Conservation (phyloP, 2,797 vertebrate species). For the Falco peregrinus region DNA sequence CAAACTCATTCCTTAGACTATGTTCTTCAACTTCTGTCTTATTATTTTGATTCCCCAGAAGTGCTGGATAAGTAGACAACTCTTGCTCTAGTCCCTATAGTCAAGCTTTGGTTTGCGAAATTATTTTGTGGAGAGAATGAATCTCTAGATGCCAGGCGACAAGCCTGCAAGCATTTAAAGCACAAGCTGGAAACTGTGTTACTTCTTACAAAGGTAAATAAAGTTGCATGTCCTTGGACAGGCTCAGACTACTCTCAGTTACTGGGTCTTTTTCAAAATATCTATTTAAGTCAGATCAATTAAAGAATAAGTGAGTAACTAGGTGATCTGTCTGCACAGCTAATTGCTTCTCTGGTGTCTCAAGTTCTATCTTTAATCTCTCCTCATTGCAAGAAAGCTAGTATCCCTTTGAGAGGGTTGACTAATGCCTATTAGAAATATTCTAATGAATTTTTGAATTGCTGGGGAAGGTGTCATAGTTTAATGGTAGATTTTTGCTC, state of each 20-base stretch:
- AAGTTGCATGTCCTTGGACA: background rate
- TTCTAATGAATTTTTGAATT: slow-evolving; percentile 53
- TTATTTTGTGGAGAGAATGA: background rate
- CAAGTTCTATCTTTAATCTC: slow-evolving; percentile 4
- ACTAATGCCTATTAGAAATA: slow-evolving; percentile 32
- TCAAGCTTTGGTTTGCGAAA: background rate
- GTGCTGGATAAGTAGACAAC: background rate
- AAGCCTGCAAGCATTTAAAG: background rate
- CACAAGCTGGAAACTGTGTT: background rate
- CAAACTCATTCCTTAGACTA: background rate
- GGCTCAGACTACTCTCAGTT: background rate
- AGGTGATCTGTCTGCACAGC: background rate
- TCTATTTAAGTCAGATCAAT: background rate
- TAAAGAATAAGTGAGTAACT: slow-evolving; percentile 10
- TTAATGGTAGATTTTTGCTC: slow-evolving; percentile 40
- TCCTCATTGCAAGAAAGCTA: background rate
- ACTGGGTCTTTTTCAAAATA: background rate
- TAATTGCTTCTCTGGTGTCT: slow-evolving; percentile 21
- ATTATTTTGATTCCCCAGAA: background rate
- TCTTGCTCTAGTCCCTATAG: background rate
- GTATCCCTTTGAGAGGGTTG: slow-evolving; percentile 7
- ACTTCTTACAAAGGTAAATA: background rate
- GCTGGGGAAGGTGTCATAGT: slow-evolving; percentile 15
- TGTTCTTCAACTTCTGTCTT: background rate
- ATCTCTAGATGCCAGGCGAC: background rate